These are phyloP conservation scores for Xestoiulus laeticollis DNA, from an alignment of 2,888 invertebrate species.

Conservation along the genomic window DNA sequence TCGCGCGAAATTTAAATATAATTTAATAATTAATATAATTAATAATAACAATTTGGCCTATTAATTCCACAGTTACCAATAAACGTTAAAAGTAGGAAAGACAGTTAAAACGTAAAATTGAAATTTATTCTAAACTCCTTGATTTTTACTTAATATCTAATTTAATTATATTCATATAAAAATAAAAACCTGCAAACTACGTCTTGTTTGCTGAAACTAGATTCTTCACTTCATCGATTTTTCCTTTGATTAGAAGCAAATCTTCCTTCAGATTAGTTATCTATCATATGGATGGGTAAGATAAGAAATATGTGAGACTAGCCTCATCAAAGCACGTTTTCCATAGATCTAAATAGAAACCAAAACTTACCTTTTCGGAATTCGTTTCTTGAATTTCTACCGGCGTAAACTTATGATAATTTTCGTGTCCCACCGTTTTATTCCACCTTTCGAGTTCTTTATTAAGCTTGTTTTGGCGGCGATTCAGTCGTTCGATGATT, in stretches of 20 bases:
- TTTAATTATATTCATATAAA: not conserved
- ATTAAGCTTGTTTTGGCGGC: not conserved
- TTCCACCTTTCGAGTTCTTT: conserved; percentile 23
- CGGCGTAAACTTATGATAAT: not conserved
- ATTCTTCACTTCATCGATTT: conserved; percentile 12
- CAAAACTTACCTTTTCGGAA: not conserved
- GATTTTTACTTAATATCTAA: not conserved
- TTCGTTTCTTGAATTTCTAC: not conserved
- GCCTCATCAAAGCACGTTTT: too few species aligned
- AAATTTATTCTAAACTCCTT: not conserved
- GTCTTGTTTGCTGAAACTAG: not conserved
- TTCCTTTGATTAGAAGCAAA: not conserved
- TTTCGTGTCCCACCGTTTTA: not conserved
- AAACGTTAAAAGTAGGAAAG: not conserved
- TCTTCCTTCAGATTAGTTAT: conserved; percentile 8
- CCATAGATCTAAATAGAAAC: not conserved
- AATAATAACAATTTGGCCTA: too few species aligned
- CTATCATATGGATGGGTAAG: not conserved
- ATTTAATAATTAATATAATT: too few species aligned
- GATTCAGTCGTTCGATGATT: not conserved
- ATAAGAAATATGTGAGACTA: not conserved
- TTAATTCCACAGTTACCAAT: too few species aligned
- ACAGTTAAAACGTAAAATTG: not conserved
- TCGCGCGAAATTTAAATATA: not conserved
- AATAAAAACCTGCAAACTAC: not conserved